Percentiles rank a stretch among this genome's conserved stretches.
These are phyloP conservation scores for Syngnathoides biaculeatus DNA, from an alignment of 2,113 vertebrate genomes.

Conservation along the genomic window DNA sequence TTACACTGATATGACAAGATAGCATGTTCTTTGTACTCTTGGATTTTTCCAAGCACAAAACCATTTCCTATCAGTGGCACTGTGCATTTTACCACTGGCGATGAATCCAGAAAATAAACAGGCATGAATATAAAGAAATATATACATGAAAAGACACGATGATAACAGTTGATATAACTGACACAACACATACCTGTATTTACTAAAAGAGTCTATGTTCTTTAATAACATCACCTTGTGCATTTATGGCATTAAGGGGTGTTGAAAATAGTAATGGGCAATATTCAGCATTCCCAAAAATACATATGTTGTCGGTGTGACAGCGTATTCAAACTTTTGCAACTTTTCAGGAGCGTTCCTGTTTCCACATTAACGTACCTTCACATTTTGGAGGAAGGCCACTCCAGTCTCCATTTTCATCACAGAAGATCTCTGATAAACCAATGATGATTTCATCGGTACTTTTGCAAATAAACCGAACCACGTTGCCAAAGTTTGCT, in stretches of 20 bases:
- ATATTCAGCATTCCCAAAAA: too few species aligned
- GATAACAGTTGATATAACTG: not conserved
- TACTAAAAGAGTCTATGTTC: too few species aligned
- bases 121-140: not conserved
- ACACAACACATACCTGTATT: not conserved
- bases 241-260: too few species aligned
- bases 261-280: too few species aligned
- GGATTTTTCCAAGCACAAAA: fast-evolving
- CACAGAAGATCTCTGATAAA: constrained; percentile 34
- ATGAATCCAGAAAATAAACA: not conserved
- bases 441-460: constrained; percentile 1
- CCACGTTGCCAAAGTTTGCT: constrained; percentile 49
- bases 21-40: constrained; percentile 27
- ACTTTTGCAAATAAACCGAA: constrained; percentile 59
- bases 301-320: too few species aligned
- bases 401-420: constrained; percentile 54
- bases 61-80: constrained; percentile 22
- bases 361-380: constrained; percentile 35
- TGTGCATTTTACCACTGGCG: constrained; percentile 46
- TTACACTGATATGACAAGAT: constrained; percentile 33
- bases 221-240: too few species aligned
- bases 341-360: not conserved
- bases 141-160: not conserved
- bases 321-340: too few species aligned
- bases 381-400: constrained; percentile 21